Conservation (phyloP, 2,113 vertebrate genomes). For the Xiphophorus couchianus region DNA sequence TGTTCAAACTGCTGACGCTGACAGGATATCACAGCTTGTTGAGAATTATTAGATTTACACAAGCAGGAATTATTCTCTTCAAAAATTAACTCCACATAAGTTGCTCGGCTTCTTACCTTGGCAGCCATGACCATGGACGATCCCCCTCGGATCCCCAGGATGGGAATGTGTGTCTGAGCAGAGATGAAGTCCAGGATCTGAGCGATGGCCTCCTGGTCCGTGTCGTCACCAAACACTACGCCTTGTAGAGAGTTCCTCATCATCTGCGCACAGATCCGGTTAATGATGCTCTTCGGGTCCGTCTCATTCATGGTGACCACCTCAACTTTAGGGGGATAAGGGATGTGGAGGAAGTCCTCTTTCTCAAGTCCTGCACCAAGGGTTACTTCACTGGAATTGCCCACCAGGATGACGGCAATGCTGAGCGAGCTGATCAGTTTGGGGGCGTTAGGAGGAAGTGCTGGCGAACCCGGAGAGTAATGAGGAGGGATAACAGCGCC, state of each 20-base stretch:
- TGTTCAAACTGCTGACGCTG: neutral
- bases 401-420: constrained; percentile 96
- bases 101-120: constrained; percentile 85
- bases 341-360: constrained; percentile 97
- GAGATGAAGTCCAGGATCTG: constrained; percentile 99
- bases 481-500: constrained; percentile 75
- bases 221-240: constrained; percentile 97
- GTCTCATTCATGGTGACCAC: constrained; percentile 98
- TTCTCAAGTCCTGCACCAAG: constrained; percentile 95
- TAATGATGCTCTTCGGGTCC: constrained; percentile 98
- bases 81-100: too few relatives aligned
- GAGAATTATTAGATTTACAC: neutral
- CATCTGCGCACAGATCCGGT: constrained; percentile 95
- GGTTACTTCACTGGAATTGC: constrained; percentile 96
- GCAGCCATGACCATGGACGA: constrained; percentile 99
- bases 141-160: constrained; percentile 97
- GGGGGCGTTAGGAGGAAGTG: constrained; percentile 63
- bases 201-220: constrained; percentile 98
- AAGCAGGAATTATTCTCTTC: neutral
- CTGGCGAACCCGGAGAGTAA: constrained; percentile 68
- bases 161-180: constrained; percentile 97
- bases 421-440: constrained; percentile 85
- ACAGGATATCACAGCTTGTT: neutral
- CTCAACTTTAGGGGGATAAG: constrained; percentile 93
- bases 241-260: constrained; percentile 94